A percentile compares a stretch with the other conserved stretches of the same genome.
These are phyloP conservation scores for Dascyllus trimaculatus DNA, from an alignment of 2,113 vertebrate species.

Conservation along the genomic window DNA sequence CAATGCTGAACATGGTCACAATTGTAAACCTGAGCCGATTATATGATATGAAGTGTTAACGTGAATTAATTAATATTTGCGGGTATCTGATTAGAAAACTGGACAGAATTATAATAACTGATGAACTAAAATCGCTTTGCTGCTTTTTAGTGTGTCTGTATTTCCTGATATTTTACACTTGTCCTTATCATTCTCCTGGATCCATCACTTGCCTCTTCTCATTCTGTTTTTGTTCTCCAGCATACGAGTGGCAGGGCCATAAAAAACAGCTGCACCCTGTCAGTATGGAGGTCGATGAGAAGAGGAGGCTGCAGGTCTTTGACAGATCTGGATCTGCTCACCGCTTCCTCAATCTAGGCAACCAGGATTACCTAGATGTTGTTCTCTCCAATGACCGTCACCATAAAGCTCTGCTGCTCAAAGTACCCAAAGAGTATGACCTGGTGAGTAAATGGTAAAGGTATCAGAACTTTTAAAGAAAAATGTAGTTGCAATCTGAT, in stretches of 20 bases:
- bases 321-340: conserved; percentile 82
- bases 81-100: not conserved
- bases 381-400: conserved; percentile 87
- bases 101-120: not conserved
- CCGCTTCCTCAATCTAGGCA: conserved; percentile 84
- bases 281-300: conserved; percentile 84
- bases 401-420: conserved; percentile 87
- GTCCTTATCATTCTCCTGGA: not conserved
- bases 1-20: no score
- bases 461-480: no score
- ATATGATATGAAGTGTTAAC: conserved; percentile 7
- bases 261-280: conserved; percentile 79
- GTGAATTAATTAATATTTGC: not conserved
- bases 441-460: conserved; percentile 83
- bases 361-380: conserved; percentile 81
- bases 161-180: not conserved
- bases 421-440: conserved; percentile 95
- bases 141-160: not conserved
- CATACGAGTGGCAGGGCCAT: conserved; percentile 91
- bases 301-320: conserved; percentile 84
- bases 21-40: no score
- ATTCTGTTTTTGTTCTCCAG: conserved; percentile 74
- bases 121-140: no score
- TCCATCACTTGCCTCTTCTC: not conserved
- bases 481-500: not conserved